phyloP scores from a whole-genome alignment of 2,888 invertebrate species.

The Agrotis exclamationis region DNA sequence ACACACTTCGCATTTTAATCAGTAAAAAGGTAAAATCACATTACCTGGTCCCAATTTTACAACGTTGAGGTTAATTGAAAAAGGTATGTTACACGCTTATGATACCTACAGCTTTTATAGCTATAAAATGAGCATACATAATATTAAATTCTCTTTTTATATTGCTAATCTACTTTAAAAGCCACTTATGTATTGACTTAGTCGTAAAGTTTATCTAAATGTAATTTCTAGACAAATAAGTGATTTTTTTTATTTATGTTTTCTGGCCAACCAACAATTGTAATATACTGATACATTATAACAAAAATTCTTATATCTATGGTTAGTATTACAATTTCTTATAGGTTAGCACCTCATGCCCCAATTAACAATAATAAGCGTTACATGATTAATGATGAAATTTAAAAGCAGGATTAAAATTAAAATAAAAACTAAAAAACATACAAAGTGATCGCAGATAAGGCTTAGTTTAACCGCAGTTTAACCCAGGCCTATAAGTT shows the following conservation, averaged over 20 bases:
- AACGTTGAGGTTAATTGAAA: slow-evolving; percentile 63
- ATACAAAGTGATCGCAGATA: neutral
- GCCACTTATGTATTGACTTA: slow-evolving; percentile 15
- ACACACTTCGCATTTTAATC: slow-evolving; percentile 51
- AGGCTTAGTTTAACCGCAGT: neutral
- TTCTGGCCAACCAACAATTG: no score
- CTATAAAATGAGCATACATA: slow-evolving; percentile 64
- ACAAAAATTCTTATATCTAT: no score
- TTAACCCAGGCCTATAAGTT: neutral
- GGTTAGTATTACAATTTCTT: no score
- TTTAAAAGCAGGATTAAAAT: no score
- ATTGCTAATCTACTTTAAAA: slow-evolving; percentile 31
- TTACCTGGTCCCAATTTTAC: slow-evolving; percentile 48
- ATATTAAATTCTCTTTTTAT: slow-evolving; percentile 55
- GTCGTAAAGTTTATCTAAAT: slow-evolving; percentile 23
- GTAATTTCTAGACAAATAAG: slow-evolving; percentile 29
- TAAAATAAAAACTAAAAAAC: no score
- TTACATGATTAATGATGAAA: no score
- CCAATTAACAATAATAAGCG: no score
- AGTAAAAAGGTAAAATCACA: slow-evolving; percentile 65
- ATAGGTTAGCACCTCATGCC: no score
- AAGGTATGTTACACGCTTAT: slow-evolving; percentile 51
- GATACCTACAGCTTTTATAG: slow-evolving; percentile 53
- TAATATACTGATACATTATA: no score
- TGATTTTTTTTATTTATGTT: no score